These are phyloP conservation scores for Tangara arthus DNA, from an alignment of 2,797 vertebrate species.

Conservation along the genomic window DNA sequence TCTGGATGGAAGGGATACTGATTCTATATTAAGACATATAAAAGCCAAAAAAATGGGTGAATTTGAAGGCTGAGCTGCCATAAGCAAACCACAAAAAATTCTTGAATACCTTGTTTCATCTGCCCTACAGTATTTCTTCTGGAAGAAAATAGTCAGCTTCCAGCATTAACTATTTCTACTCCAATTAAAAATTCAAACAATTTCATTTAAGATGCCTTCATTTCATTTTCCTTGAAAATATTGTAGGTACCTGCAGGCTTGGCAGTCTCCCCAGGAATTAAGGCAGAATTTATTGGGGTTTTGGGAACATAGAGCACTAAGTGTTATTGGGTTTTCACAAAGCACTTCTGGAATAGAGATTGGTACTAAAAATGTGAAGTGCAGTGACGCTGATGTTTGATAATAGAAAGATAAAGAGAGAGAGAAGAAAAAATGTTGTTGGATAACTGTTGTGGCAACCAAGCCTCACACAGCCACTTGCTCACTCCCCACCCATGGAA, in stretches of 20 bases:
- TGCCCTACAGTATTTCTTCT: neutral
- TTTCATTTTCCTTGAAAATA: neutral
- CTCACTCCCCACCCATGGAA: neutral
- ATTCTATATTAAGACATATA: neutral
- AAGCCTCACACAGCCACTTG: fast-evolving
- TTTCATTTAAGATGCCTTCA: neutral
- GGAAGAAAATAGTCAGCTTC: neutral
- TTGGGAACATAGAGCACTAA: neutral
- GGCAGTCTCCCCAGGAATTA: neutral
- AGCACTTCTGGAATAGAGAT: neutral
- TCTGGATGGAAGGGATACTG: neutral
- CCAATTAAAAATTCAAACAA: neutral
- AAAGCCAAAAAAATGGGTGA: neutral
- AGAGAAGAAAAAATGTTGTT: neutral
- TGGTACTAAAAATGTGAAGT: neutral
- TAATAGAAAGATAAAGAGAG: neutral
- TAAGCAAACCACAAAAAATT: neutral
- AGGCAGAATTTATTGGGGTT: neutral
- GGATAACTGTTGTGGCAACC: neutral
- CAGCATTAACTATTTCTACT: neutral
- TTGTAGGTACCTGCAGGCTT: neutral
- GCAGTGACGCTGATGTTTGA: neutral
- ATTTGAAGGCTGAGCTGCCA: neutral
- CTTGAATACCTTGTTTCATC: neutral
- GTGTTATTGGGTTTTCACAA: neutral